A percentile compares a stretch with the other conserved stretches of the same genome.
Evolutionary conservation across 2,797 vertebrate genomes (phyloP).

Genomic region (Orientallactaga sibirica): DNA sequence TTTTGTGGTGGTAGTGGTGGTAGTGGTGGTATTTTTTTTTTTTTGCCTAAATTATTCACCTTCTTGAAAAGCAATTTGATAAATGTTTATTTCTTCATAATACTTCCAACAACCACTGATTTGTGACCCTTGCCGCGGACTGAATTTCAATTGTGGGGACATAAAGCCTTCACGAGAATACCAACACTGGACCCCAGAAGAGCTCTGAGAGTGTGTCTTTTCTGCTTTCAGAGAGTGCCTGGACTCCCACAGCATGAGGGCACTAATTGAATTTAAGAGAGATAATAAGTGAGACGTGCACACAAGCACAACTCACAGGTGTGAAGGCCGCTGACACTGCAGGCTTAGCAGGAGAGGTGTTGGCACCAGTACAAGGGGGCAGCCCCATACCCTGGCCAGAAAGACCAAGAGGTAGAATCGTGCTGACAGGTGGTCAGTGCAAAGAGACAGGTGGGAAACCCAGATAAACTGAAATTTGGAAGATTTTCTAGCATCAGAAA

Average conservation of each 20-base stretch:
- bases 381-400: constrained; percentile 59
- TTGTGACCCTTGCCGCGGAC: constrained; percentile 78
- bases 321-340: constrained; percentile 1
- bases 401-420: not conserved
- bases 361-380: not conserved
- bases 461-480: not conserved
- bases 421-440: constrained; percentile 11
- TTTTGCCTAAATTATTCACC: constrained; percentile 86
- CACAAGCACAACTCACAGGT: constrained; percentile 56
- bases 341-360: constrained; percentile 16
- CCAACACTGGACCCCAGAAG: constrained; percentile 33
- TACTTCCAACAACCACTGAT: constrained; percentile 84
- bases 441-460: not conserved
- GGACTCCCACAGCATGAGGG: constrained; percentile 72
- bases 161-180: constrained; percentile 54
- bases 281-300: constrained; percentile 73
- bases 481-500: not conserved
- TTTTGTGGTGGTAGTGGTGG: constrained; percentile 79
- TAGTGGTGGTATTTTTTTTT: constrained; percentile 47
- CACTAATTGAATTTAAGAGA: constrained; percentile 86
- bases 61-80: constrained; percentile 88
- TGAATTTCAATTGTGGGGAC: constrained; percentile 81
- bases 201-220: constrained; percentile 65
- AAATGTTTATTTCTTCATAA: constrained; percentile 89
- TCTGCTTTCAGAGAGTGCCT: constrained; percentile 60